Evolutionary conservation across 2,113 vertebrate species (phyloP).

Genomic region (Taurulus bubalis): DNA sequence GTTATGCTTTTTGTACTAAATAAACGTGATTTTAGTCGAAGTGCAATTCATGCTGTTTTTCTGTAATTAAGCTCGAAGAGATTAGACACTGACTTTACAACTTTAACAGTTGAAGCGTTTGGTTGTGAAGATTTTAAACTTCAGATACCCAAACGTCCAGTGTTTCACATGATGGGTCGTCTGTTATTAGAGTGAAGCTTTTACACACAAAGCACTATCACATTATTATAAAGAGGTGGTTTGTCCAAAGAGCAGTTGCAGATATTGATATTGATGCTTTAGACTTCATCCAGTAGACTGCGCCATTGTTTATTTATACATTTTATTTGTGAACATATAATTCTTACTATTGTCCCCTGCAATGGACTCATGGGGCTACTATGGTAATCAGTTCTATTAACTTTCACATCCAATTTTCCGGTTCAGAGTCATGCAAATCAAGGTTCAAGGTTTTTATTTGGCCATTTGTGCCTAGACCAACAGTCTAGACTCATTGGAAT

Average conservation of each 20-base stretch:
- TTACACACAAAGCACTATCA: too few relatives aligned
- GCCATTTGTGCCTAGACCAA: too few relatives aligned
- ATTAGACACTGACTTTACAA: neutral
- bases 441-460: too few relatives aligned
- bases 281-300: neutral
- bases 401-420: neutral
- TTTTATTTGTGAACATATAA: neutral
- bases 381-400: neutral
- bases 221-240: neutral
- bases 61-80: slow-evolving; percentile 8
- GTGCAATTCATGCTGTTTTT: slow-evolving; percentile 31
- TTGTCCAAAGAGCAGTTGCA: neutral
- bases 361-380: neutral
- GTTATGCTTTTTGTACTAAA: slow-evolving; percentile 43
- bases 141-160: neutral
- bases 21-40: slow-evolving; percentile 47
- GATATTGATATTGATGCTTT: neutral
- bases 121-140: neutral
- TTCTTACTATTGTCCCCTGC: neutral
- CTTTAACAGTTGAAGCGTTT: neutral
- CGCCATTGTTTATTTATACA: neutral
- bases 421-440: neutral
- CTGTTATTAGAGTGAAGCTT: neutral
- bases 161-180: neutral
- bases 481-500: too few relatives aligned